Base-by-base conservation (phyloP, 1,140 invertebrate species). In the Sitophilus oryzae region DNA sequence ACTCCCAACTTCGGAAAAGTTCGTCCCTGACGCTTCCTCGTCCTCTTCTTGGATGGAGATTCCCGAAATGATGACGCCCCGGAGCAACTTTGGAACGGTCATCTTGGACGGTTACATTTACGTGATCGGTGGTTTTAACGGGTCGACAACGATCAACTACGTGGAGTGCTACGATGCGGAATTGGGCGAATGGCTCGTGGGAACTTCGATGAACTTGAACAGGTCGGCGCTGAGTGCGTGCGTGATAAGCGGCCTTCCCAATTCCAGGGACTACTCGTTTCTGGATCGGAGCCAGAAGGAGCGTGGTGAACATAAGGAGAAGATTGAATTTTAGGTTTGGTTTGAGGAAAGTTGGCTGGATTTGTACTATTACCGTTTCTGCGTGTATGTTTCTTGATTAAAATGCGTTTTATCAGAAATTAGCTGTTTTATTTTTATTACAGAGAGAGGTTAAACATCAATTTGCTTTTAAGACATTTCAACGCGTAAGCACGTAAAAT, bases 11-110 rank as follows among this genome's bases (percentile, higher is more conserved):
- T 74, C 72, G 64, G 67, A 71, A 42, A 69, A 65, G 45, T 71
- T 57, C 41, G 43, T 52, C 4, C 65, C 67, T 0, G 64, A 63
- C 8, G 22, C 38, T 8, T 62, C 58, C 3, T 22, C 44, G 23
- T 25, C 10, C 60, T 49, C n/a, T 2, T 55, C 45, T 19, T 79
- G 77, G 77, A 72, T 72, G 38, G 72, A 76, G 55, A 71, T 86
- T 0, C 78, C 86, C 8, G 81, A 84, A 53, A 90, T 91, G 88
- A 80, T 82, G 60, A 82, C 77, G 49, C 80, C 85, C 0, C 75
- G 87, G 46, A 88, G 86, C 66, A 90, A 89, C 65, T 89, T 89
- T 65, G 84, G 85, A 1, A 80, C 81, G 1, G 80, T 78, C 4
- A 74, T 85, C 40, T 65, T 85, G 16, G 83, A 85, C 60, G 80